Percentiles rank a stretch among this genome's conserved stretches.
Conservation (phyloP, 2,113 vertebrate species). For the Rhipidura dahli region DNA sequence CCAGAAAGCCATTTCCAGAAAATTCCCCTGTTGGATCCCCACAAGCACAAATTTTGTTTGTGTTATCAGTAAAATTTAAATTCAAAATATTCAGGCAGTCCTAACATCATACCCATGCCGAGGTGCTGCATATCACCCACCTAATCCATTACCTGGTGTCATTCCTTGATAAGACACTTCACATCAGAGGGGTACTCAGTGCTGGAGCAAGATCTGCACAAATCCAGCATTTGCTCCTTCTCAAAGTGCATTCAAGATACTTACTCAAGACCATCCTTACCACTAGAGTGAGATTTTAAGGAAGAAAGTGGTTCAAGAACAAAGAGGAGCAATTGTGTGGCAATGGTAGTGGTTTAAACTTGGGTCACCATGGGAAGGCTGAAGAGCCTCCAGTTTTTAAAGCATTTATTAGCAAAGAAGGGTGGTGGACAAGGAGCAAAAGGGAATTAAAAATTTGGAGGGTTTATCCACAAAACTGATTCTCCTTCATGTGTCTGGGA, state of each 20-base stretch:
- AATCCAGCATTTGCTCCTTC: neutral
- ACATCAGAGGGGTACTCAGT: neutral
- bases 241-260: neutral
- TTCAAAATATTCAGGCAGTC: neutral
- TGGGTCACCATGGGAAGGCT: neutral
- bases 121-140: neutral
- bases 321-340: neutral
- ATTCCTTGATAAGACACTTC: neutral
- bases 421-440: neutral
- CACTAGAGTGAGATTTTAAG: neutral
- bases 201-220: neutral
- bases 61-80: neutral
- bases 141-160: neutral
- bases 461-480: neutral
- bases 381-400: neutral
- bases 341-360: neutral
- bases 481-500: neutral
- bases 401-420: neutral
- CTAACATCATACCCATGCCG: neutral
- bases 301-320: neutral
- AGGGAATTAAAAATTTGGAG: neutral
- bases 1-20: neutral
- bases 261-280: neutral
- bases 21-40: neutral
- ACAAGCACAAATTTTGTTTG: neutral